Evolutionary conservation across 1,140 invertebrate species (phyloP).

Genomic region (Babylonia areolata): DNA sequence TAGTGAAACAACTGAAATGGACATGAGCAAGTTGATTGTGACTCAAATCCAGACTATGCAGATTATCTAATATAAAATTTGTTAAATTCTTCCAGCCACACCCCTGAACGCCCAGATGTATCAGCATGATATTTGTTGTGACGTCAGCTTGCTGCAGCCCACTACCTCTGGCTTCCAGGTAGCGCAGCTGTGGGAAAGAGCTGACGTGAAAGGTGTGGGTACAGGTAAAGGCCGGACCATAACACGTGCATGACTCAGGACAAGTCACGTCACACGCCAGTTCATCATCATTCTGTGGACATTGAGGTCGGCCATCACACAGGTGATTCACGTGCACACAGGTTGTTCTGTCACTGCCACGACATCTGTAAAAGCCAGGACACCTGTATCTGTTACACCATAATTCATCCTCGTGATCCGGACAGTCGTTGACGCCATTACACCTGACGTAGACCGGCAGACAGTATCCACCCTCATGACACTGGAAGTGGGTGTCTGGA

Average conservation of each 20-base stretch:
- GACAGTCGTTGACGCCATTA: conserved; percentile 41
- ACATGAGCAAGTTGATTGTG: conserved; percentile 14
- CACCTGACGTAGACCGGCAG: conserved; percentile 40
- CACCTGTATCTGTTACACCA: conserved; percentile 24
- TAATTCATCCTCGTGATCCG: conserved; percentile 34
- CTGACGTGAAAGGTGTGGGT: not conserved
- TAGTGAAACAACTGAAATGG: not conserved
- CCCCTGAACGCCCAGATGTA: no score
- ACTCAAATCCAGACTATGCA: conserved; percentile 29
- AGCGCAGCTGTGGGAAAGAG: conserved; percentile 6
- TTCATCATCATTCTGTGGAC: conserved; percentile 41
- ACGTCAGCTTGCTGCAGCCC: not conserved
- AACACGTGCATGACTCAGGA: conserved; percentile 49
- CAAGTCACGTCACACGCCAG: conserved; percentile 25
- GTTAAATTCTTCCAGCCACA: conserved; percentile 11
- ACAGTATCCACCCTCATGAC: conserved; percentile 15
- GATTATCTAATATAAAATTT: not conserved
- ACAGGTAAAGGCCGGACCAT: conserved; percentile 20
- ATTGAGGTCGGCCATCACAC: conserved; percentile 24
- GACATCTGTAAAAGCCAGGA: conserved; percentile 38
- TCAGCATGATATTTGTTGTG: not conserved
- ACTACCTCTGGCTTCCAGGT: not conserved
- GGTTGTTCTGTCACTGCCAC: not conserved
- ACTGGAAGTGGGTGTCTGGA: conserved; percentile 24
- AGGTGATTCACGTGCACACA: conserved; percentile 31